phyloP scores from a whole-genome alignment of 2,113 vertebrate genomes.

The Butorides virescens region DNA sequence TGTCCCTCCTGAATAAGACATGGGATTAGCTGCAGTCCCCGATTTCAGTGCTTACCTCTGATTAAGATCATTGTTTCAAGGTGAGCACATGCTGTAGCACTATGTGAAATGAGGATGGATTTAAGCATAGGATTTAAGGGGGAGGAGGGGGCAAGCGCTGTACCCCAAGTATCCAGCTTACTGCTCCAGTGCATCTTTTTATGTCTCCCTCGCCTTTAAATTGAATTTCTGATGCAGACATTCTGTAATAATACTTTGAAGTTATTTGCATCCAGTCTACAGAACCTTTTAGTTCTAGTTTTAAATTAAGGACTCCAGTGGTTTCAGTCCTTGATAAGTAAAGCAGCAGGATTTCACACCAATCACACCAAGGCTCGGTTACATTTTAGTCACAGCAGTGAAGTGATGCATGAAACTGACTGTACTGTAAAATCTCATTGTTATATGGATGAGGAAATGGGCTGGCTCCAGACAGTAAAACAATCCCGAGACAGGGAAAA shows the following conservation, averaged over 20 bases:
- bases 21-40: not conserved
- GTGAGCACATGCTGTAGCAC: not conserved
- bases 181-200: not conserved
- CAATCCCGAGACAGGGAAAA: not conserved
- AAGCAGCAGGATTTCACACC: slow-evolving; percentile 46
- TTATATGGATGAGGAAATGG: not conserved
- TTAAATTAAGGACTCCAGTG: slow-evolving; percentile 35
- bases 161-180: not conserved
- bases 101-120: not conserved
- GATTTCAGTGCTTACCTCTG: not conserved
- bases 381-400: slow-evolving; percentile 42
- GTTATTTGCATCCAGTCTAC: slow-evolving; percentile 44
- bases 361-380: not conserved
- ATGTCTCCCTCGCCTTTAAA: slow-evolving; percentile 10
- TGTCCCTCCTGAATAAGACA: not conserved
- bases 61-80: not conserved
- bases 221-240: slow-evolving; percentile 12
- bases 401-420: slow-evolving; percentile 45
- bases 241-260: not conserved
- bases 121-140: not conserved
- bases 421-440: slow-evolving; percentile 41
- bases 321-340: slow-evolving; percentile 39
- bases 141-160: not conserved
- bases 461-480: slow-evolving; percentile 4
- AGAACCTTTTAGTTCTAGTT: slow-evolving; percentile 51